Evolutionary conservation across 1,140 invertebrate species (phyloP).

Genomic region (Sweltsa coloradensis): DNA sequence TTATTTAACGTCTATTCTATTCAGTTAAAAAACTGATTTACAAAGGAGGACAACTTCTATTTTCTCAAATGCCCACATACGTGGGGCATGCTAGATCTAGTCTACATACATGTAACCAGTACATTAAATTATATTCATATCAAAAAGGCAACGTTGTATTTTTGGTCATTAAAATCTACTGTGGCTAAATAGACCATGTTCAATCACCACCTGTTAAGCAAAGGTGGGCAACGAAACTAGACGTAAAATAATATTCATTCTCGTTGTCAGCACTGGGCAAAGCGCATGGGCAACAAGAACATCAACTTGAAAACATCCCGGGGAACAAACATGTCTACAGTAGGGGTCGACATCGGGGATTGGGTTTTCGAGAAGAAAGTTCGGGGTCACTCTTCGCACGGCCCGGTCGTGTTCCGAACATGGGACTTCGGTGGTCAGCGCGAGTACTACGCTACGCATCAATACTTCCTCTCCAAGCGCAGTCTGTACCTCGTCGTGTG

Average conservation of each 20-base stretch:
- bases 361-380: constrained; percentile 84
- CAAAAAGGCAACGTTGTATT: too few relatives aligned
- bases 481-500: constrained; percentile 94
- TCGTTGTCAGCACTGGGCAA: constrained; percentile 69
- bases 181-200: too few relatives aligned
- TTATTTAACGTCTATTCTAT: too few relatives aligned
- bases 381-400: constrained; percentile 54
- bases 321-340: constrained; percentile 58
- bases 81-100: too few relatives aligned
- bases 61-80: too few relatives aligned
- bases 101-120: too few relatives aligned
- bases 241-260: constrained; percentile 14
- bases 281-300: constrained; percentile 83
- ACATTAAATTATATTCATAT: constrained; percentile 12
- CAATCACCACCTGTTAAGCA: too few relatives aligned
- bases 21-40: too few relatives aligned
- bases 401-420: constrained; percentile 89
- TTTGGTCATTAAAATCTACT: too few relatives aligned
- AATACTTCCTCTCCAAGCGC: constrained; percentile 93
- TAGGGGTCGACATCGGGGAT: constrained; percentile 92
- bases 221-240: too few relatives aligned
- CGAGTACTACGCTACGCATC: constrained; percentile 95
- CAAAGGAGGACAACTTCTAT: too few relatives aligned
- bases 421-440: constrained; percentile 99
- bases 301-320: constrained; percentile 59